phyloP scores from a whole-genome alignment of 2,888 invertebrate species.

The Caenorhabditis angaria region DNA sequence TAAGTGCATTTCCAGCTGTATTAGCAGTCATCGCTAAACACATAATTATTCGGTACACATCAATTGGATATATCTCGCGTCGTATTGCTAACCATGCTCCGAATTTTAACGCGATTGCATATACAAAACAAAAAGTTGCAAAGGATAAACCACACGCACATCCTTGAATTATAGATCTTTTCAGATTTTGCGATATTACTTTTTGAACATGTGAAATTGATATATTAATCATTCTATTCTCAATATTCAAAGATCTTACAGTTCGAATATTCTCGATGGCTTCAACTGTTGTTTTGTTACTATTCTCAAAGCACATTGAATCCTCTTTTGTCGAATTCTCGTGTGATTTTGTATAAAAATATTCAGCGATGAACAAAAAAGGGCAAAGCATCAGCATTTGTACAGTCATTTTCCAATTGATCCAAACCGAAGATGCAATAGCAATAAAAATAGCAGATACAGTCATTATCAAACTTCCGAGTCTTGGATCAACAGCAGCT shows the following conservation, averaged over 20 bases:
- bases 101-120: slow-evolving; percentile 73
- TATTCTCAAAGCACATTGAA: slow-evolving; percentile 35
- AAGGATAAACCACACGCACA: slow-evolving; percentile 68
- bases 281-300: slow-evolving; percentile 72
- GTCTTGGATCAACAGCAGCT: slow-evolving; percentile 36
- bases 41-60: slow-evolving; percentile 26
- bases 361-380: slow-evolving; percentile 23
- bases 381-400: slow-evolving; percentile 19
- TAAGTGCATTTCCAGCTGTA: slow-evolving; percentile 73
- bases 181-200: slow-evolving; percentile 14
- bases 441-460: slow-evolving; percentile 12
- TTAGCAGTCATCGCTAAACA: slow-evolving; percentile 65
- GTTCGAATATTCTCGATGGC: slow-evolving; percentile 74
- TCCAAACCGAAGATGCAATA: slow-evolving; percentile 9
- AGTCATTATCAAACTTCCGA: slow-evolving; percentile 28
- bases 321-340: slow-evolving; percentile 20
- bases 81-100: slow-evolving; percentile 69
- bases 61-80: slow-evolving; percentile 29
- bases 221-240: slow-evolving; percentile 23
- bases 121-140: slow-evolving; percentile 72
- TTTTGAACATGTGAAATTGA: slow-evolving; percentile 20
- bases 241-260: slow-evolving; percentile 72
- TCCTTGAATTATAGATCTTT: slow-evolving; percentile 41
- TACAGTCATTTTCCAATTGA: slow-evolving; percentile 36
- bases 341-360: slow-evolving; percentile 18